A percentile compares a stretch with the other conserved stretches of the same genome.
phyloP scores from a whole-genome alignment of 2,888 invertebrate species.

The Chrysolina oricalcia region DNA sequence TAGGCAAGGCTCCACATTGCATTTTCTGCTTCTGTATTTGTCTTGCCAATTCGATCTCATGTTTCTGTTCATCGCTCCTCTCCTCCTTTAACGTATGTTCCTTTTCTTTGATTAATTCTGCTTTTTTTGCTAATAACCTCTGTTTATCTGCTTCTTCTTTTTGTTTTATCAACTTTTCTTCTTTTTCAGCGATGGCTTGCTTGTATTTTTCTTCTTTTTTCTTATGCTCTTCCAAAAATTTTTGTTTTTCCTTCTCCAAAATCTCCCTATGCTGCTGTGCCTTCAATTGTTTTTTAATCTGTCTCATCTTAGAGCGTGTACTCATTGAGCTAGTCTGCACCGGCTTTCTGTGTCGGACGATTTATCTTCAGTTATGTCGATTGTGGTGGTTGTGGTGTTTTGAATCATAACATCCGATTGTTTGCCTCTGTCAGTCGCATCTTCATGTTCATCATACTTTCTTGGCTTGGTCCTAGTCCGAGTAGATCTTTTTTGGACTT shows the following conservation, averaged over 20 bases:
- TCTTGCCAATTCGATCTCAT: constrained; percentile 26
- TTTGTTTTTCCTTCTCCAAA: constrained; percentile 60
- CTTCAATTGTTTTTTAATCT: constrained; percentile 39
- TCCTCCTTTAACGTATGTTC: constrained; percentile 58
- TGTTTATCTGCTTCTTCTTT: constrained; percentile 70
- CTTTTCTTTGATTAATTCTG: constrained; percentile 70
- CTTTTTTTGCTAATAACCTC: constrained; percentile 72
- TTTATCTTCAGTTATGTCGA: constrained; percentile 58
- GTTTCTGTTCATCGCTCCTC: constrained; percentile 54
- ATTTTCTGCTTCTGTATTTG: constrained; percentile 52
- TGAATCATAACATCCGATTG: constrained; percentile 62
- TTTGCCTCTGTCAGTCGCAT: constrained; percentile 38
- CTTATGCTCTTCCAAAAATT: constrained; percentile 68
- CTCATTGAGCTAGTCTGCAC: constrained; percentile 10
- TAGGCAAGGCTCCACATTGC: constrained; percentile 66
- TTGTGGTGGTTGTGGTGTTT: constrained; percentile 53
- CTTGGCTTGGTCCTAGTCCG: constrained; percentile 40
- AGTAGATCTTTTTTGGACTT: constrained; percentile 44
- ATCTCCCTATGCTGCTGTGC: constrained; percentile 72
- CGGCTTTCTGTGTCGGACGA: constrained; percentile 47
- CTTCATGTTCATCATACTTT: not conserved
- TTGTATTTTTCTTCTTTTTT: constrained; percentile 69
- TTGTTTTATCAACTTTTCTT: constrained; percentile 71
- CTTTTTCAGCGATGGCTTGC: constrained; percentile 61
- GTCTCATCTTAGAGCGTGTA: constrained; percentile 44